Base-by-base conservation (phyloP, 2,113 vertebrate genomes). In the Panthera leo region DNA sequence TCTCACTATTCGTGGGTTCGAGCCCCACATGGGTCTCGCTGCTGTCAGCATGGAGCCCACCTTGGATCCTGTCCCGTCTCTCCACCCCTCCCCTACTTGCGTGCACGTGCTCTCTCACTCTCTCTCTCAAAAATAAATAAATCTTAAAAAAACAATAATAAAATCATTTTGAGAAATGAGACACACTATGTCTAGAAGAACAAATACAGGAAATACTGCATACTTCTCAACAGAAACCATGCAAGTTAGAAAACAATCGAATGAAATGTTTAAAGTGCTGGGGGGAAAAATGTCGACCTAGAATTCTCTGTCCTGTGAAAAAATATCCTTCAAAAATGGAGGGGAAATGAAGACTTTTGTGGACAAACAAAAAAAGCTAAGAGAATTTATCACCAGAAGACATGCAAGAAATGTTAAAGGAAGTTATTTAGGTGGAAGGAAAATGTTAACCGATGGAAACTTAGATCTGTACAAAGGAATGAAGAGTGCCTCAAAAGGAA, bases 371-470 rank as follows among this genome's bases (percentile, higher is more conserved):
- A 90, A 89, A 91, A 92, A 90, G 70, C 80, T 85, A 85, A 93
- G 83, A 96, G 91, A 96, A 95, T 39, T 10, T 83, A 67, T 89
- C 45, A 85, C 83, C 83, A 87, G 71, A 89, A 95, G 65, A 95
- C 7, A 4, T 79, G 79, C 63, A 61, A 86, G 42, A 89, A 94
- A 97, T 55, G 68, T 65, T 94, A 87, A 89, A 92, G 75, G 45
- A 73, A 96, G 23, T 67, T 95, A 75, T 78, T 94, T 58, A 96
- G 65, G 86, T 96, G 15, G 39, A 91, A 89, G 93, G 63, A 95
- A 95, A 93, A 94, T 31, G 63, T 79, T 67, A 89, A 84, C 95
- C 96, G 63, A 92, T 88, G 63, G 94, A 94, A 94, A 96, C 75
- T 21, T n/a, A 36, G 63, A 95, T 80, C 86, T 70, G 61, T 48